phyloP scores from a whole-genome alignment of 1,140 invertebrate species.

The Hydropsyche tenuis region DNA sequence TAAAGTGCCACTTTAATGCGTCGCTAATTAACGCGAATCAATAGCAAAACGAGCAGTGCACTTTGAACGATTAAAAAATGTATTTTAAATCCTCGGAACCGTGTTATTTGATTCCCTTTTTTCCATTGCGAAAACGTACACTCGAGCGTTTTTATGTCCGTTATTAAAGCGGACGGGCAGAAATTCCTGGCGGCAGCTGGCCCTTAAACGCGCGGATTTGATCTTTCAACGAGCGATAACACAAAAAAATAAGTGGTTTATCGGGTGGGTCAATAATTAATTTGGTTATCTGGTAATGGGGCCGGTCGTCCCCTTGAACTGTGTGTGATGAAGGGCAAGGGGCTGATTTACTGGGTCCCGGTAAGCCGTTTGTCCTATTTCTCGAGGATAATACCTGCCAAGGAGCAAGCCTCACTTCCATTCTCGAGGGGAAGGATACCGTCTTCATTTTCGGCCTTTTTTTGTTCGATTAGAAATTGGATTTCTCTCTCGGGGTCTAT shows the following conservation, averaged over 20 bases:
- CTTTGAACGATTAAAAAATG: too few relatives aligned
- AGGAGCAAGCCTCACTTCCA: too few relatives aligned
- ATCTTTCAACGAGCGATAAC: conserved; percentile 31
- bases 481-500: neutral
- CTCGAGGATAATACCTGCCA: conserved; percentile 31
- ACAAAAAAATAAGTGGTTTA: conserved; percentile 36
- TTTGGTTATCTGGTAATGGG: conserved; percentile 36
- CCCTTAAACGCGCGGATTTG: neutral
- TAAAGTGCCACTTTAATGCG: too few relatives aligned
- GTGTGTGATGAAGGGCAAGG: conserved; percentile 34
- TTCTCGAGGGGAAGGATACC: neutral
- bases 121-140: too few relatives aligned
- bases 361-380: conserved; percentile 36
- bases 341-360: conserved; percentile 2
- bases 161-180: too few relatives aligned
- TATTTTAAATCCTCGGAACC: too few relatives aligned
- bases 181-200: too few relatives aligned
- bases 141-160: too few relatives aligned
- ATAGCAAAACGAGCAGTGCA: too few relatives aligned
- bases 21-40: too few relatives aligned
- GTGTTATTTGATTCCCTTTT: too few relatives aligned
- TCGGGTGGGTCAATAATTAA: conserved; percentile 37
- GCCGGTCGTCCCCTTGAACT: conserved; percentile 24
- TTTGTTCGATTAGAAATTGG: conserved; percentile 33
- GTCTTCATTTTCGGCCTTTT: conserved; percentile 20